phyloP scores from a whole-genome alignment of 1,140 invertebrate genomes.

The Sinella curviseta region DNA sequence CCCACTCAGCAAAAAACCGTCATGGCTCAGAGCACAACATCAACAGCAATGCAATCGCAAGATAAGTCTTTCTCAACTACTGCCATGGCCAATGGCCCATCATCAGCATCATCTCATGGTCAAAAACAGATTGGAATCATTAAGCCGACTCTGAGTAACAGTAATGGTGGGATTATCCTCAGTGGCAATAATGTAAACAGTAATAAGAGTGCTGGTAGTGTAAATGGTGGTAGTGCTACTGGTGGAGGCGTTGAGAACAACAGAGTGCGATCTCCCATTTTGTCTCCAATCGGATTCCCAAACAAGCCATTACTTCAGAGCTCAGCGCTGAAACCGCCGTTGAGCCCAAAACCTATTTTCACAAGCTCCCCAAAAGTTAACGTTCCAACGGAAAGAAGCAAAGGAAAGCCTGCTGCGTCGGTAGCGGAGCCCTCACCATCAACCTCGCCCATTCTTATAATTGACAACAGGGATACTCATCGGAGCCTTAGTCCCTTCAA shows the following conservation, averaged over 20 bases:
- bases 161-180: constrained; percentile 53
- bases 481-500: not conserved
- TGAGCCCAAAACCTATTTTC: constrained; percentile 48
- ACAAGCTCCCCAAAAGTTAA: constrained; percentile 35
- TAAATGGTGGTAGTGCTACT: not conserved
- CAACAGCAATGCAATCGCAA: constrained; percentile 29
- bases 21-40: constrained; percentile 15
- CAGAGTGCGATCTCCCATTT: constrained; percentile 28
- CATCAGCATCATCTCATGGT: constrained; percentile 53
- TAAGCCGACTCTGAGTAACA: constrained; percentile 56
- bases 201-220: not conserved
- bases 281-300: constrained; percentile 28
- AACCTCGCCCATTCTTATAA: not conserved
- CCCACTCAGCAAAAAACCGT: constrained; percentile 1
- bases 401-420: not conserved
- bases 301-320: constrained; percentile 29
- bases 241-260: not conserved
- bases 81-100: constrained; percentile 49
- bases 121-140: constrained; percentile 64
- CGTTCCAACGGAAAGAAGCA: not conserved
- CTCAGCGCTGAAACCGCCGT: constrained; percentile 35
- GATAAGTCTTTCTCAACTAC: constrained; percentile 31
- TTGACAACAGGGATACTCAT: not conserved
- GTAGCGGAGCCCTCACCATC: not conserved
- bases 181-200: not conserved